Evolutionary conservation across 2,113 vertebrate genomes (phyloP).

Genomic region (Carassius auratus): DNA sequence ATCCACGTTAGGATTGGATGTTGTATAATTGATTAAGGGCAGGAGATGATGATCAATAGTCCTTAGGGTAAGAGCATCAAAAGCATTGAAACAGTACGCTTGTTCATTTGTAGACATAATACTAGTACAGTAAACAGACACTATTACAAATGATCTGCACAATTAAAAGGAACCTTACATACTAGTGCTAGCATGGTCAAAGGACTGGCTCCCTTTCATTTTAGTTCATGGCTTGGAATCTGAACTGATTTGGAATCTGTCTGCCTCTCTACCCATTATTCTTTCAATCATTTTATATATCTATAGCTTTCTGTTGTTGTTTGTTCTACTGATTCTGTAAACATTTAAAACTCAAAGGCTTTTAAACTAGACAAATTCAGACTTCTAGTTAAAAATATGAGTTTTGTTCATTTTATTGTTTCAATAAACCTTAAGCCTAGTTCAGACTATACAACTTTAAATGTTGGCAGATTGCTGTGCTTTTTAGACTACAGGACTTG

Average conservation of each 20-base stretch:
- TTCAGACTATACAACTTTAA: too few species aligned
- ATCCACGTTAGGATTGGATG: neutral
- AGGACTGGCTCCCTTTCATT: neutral
- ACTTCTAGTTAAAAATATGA: too few species aligned
- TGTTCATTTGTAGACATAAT: neutral
- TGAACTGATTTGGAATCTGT: neutral
- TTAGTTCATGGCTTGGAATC: neutral
- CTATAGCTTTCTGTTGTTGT: too few species aligned
- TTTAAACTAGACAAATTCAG: neutral
- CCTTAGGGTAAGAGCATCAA: neutral
- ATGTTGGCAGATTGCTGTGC: too few species aligned
- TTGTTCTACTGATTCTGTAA: too few species aligned
- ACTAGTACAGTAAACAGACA: neutral
- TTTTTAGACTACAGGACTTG: too few species aligned
- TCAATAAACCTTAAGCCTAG: too few species aligned
- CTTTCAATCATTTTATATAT: too few species aligned
- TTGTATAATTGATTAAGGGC: neutral
- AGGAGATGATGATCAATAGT: constrained; percentile 8
- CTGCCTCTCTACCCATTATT: too few species aligned
- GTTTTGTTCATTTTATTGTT: too few species aligned
- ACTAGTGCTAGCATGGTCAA: neutral
- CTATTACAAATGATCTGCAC: neutral
- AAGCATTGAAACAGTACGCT: neutral
- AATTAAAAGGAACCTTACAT: neutral
- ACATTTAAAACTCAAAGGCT: too few species aligned